These are phyloP conservation scores for Mellivora capensis DNA, from an alignment of 2,113 vertebrate genomes.

Conservation along the genomic window DNA sequence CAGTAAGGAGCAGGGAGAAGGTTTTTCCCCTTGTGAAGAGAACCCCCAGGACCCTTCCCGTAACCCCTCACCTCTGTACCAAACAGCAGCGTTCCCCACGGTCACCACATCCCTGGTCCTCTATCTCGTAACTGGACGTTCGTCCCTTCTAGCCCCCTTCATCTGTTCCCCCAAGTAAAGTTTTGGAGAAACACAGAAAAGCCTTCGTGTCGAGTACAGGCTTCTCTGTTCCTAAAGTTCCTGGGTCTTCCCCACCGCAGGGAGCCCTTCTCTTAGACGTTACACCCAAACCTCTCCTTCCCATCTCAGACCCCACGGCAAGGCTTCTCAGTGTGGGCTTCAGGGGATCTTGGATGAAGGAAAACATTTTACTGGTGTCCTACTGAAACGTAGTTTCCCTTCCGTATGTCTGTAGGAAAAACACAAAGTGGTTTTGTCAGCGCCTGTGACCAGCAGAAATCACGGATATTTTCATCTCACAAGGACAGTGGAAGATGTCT, in stretches of 20 bases:
- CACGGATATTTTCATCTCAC: neutral
- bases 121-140: neutral
- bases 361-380: neutral
- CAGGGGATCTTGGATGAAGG: neutral
- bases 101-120: neutral
- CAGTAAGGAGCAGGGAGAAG: neutral
- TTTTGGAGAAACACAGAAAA: neutral
- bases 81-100: rapidly evolving
- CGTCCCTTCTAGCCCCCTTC: neutral
- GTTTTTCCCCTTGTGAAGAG: neutral
- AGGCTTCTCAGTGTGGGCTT: neutral
- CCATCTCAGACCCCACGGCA: too few species aligned
- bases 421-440: neutral
- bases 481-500: neutral
- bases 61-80: rapidly evolving
- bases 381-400: neutral
- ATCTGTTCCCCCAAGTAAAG: neutral
- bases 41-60: neutral
- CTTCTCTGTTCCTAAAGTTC: neutral
- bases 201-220: neutral
- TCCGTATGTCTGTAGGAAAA: neutral
- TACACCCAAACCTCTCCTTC: neutral
- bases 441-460: neutral
- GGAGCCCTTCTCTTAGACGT: too few species aligned
- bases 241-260: neutral